Base-by-base conservation (phyloP, 2,888 invertebrate species). In the Cephus runcator region DNA sequence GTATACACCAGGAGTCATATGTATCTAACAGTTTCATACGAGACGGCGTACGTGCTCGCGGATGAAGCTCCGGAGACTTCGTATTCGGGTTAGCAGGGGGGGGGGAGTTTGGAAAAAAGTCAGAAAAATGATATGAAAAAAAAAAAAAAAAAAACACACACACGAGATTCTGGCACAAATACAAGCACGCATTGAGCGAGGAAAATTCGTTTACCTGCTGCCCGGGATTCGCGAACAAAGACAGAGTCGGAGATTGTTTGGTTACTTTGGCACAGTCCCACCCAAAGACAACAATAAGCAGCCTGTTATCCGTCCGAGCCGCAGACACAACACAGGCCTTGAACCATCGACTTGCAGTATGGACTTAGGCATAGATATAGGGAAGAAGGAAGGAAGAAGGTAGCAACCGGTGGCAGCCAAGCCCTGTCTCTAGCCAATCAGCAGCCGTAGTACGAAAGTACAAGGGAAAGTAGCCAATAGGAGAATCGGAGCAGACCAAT, bases 191-290 rank as follows among this genome's bases (percentile, higher is more conserved):
- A 31, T 71, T 31, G 9, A 71, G 34, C 71, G 23, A 12, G 15
- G 12, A 71, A 71, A 71, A 71, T 34, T 31, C 71, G 30, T 12
- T 71, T 71, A 71, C 71, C 33, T 71, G 71, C 56, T 9, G 71
- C 71, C 71, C 71, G 71, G 31, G 34, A 33, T 34, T 34, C 33
- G 33, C 71, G 33, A 34, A 71, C 71, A 71, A 33, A 71, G 69
- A 69, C 69, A 33, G 71, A 31, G 71, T 71, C 12, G 12, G 15
- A 31, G 3, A 71, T 31, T 71, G 71, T 71, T 71, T 71, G 71
- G 33, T 71, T 71, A 71, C 71, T 71, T 71, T 71, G 71, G 71
- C 71, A 71, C 71, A 34, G 71, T 33, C 71, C 71, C 31, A 71
- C 30, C 12, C 71, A 34, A 71, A 34, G 71, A 71, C 71, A 33